Conservation (phyloP, 2,888 invertebrate genomes). For the Chrysotoxum bicinctum region DNA sequence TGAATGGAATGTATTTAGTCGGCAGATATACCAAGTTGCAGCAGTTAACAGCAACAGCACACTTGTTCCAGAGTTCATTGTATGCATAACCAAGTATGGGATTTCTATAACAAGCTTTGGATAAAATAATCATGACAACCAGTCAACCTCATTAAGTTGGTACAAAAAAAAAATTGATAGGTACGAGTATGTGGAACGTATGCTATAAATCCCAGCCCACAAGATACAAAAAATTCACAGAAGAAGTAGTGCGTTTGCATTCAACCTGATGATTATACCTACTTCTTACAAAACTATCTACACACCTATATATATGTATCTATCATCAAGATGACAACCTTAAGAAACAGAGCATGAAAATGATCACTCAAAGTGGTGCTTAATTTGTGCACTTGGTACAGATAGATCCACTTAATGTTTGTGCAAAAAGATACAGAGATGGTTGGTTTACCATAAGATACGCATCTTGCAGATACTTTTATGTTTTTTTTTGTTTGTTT, state of each 20-base stretch:
- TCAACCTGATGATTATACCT: not conserved
- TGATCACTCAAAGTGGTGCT: conserved; percentile 53
- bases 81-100: conserved; percentile 18
- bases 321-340: conserved; percentile 41
- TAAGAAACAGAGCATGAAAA: conserved; percentile 41
- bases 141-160: conserved; percentile 61
- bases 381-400: conserved; percentile 34
- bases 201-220: conserved; percentile 3
- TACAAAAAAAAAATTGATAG: not conserved
- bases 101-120: conserved; percentile 8
- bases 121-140: conserved; percentile 46
- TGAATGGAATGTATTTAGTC: conserved; percentile 61
- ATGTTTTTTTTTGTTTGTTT: conserved; percentile 1
- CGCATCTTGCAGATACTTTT: conserved; percentile 42
- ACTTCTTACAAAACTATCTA: not conserved
- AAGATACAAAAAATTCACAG: not conserved
- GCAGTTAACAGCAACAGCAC: not conserved
- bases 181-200: no score
- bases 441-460: conserved; percentile 7
- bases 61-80: conserved; percentile 55
- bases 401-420: conserved; percentile 15
- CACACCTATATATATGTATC: not conserved
- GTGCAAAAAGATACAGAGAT: conserved; percentile 8
- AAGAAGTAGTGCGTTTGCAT: conserved; percentile 24
- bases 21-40: not conserved